These are phyloP conservation scores for Ptilodon capucinus DNA, from an alignment of 2,888 invertebrate genomes.

Conservation along the genomic window DNA sequence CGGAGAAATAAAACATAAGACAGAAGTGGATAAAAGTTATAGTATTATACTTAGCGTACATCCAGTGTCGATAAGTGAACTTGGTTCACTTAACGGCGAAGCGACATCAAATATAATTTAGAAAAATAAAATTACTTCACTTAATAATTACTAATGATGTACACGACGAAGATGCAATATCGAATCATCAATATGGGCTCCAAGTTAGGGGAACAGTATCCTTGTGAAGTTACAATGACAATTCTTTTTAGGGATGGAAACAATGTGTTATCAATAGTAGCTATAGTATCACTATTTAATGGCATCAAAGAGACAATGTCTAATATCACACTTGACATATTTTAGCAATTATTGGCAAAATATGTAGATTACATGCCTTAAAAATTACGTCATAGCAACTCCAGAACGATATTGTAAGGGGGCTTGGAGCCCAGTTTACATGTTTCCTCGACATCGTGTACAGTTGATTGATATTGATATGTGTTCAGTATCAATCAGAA, in stretches of 20 bases:
- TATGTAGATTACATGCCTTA: too few species aligned
- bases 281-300: too few species aligned
- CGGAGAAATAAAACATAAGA: constrained; percentile 79
- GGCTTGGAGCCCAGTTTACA: too few species aligned
- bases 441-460: constrained; percentile 36
- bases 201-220: too few species aligned
- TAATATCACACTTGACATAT: too few species aligned
- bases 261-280: too few species aligned
- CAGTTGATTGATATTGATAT: constrained; percentile 40
- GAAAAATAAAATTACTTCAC: constrained; percentile 42
- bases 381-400: too few species aligned
- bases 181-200: not conserved
- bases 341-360: too few species aligned
- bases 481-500: constrained; percentile 37
- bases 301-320: too few species aligned
- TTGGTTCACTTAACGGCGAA: constrained; percentile 60
- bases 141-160: constrained; percentile 16
- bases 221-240: too few species aligned
- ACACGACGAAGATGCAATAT: constrained; percentile 9
- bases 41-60: constrained; percentile 59
- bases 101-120: constrained; percentile 59
- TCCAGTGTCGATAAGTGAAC: constrained; percentile 58
- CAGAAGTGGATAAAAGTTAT: constrained; percentile 67
- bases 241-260: too few species aligned
- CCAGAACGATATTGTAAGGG: too few species aligned